Conservation (phyloP, 30 jellyfish, hydroid and myxozoan genomes). For the Aurelia sp. region DNA sequence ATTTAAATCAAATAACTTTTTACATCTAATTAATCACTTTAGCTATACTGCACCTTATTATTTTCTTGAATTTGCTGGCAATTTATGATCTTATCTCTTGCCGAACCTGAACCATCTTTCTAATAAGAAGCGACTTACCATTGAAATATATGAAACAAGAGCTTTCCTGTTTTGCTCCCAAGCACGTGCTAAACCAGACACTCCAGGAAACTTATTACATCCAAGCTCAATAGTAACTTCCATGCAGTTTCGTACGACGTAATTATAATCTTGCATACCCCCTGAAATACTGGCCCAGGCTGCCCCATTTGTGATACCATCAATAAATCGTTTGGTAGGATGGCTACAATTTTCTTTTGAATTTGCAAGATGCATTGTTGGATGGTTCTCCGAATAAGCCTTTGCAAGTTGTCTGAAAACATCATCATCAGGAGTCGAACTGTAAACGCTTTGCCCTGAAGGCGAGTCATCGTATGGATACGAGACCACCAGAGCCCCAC, state of each 20-base stretch:
- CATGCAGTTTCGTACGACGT: constrained; percentile 88
- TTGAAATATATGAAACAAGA: constrained; percentile 64
- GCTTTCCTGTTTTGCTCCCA: constrained; percentile 95
- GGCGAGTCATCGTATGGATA: constrained; percentile 99
- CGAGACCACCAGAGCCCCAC: constrained; percentile 99
- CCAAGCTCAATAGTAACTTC: constrained; percentile 98
- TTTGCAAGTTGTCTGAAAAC: constrained; percentile 94
- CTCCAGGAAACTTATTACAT: constrained; percentile 88
- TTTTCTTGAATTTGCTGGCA: too few species aligned
- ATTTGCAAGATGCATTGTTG: constrained; percentile 97
- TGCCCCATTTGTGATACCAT: constrained; percentile 99
- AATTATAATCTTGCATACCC: constrained; percentile 99
- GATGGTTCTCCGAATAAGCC: constrained; percentile 99
- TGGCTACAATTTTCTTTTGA: constrained; percentile 93
- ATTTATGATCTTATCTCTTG: too few species aligned
- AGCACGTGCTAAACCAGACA: constrained; percentile 60
- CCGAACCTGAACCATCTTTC: too few species aligned
- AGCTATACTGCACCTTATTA: too few species aligned
- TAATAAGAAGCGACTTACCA: constrained; percentile 64
- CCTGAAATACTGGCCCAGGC: constrained; percentile 98
- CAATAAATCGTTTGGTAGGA: constrained; percentile 91
- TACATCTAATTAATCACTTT: too few species aligned
- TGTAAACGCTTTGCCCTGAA: constrained; percentile 95
- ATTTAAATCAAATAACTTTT: too few species aligned
- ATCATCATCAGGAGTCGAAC: constrained; percentile 99